phyloP scores from a whole-genome alignment of 2,888 invertebrate species.

The Conomelus anceps region DNA sequence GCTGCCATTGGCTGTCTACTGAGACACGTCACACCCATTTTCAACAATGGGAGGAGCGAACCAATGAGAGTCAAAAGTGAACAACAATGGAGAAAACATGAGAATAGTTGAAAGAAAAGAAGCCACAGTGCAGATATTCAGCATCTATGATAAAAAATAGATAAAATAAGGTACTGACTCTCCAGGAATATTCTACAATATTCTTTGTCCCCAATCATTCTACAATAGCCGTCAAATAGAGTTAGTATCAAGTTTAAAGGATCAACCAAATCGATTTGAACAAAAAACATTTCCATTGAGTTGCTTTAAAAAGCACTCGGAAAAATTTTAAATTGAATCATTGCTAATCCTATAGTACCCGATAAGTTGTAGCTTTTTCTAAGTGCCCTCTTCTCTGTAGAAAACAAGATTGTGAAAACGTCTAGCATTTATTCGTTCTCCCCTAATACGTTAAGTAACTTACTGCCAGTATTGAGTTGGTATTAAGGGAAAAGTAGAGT shows the following conservation, averaged over 20 bases:
- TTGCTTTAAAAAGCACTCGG: background rate
- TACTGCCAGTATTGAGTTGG: background rate
- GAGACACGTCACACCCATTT: too few species aligned
- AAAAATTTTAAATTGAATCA: background rate
- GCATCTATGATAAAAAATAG: too few species aligned
- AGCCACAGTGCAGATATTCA: too few species aligned
- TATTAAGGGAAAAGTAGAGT: too few species aligned
- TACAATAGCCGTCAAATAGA: background rate
- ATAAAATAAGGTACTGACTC: too few species aligned
- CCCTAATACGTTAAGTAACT: background rate
- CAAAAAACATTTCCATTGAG: background rate
- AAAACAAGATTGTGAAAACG: background rate
- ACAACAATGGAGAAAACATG: too few species aligned
- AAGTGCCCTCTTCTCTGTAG: background rate
- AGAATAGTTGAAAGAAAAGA: too few species aligned
- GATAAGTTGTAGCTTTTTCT: background rate
- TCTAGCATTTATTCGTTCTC: background rate
- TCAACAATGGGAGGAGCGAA: too few species aligned
- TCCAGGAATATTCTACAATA: too few species aligned
- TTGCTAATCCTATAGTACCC: background rate
- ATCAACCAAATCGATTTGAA: background rate
- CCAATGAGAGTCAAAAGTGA: too few species aligned
- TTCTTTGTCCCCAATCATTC: background rate
- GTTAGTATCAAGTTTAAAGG: background rate
- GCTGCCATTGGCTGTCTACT: too few species aligned